phyloP scores from a whole-genome alignment of 2,888 invertebrate genomes.

The Phaedon cochleariae region DNA sequence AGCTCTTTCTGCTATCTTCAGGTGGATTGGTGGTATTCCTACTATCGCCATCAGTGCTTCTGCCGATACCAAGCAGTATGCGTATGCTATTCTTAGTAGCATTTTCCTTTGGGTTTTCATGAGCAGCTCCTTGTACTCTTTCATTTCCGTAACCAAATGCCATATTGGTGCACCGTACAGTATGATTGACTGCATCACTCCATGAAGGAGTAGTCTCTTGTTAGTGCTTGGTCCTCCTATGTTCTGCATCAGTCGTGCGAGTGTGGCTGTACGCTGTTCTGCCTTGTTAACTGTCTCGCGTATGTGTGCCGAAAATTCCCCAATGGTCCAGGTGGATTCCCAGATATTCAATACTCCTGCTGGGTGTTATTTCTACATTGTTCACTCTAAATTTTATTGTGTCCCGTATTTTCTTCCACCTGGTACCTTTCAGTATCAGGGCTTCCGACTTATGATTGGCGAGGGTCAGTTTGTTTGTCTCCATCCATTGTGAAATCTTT shows the following conservation, averaged over 20 bases:
- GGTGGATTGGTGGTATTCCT: constrained; percentile 6
- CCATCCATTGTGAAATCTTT: background rate
- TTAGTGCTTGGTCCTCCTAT: constrained; percentile 21
- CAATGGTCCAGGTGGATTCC: background rate
- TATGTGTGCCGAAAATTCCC: constrained; percentile 8
- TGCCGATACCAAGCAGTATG: constrained; percentile 15
- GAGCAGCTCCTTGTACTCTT: background rate
- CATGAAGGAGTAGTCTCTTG: constrained; percentile 19
- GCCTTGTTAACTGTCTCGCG: constrained; percentile 1
- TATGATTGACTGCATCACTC: constrained; percentile 24
- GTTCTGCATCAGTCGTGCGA: constrained; percentile 41
- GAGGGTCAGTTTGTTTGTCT: background rate
- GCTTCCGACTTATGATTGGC: constrained; percentile 12
- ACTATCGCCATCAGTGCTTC: constrained; percentile 15
- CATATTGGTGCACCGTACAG: constrained; percentile 34
- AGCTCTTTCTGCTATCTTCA: background rate
- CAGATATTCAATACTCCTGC: background rate
- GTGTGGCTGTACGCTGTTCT: constrained; percentile 25
- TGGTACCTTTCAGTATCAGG: constrained; percentile 1
- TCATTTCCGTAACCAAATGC: constrained; percentile 6
- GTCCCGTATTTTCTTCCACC: no score
- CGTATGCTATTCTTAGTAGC: constrained; percentile 6
- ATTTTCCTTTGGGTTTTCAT: background rate
- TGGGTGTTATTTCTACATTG: background rate
- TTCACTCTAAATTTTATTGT: no score